Conservation (phyloP, 2,797 vertebrate species). For the Yasuhikotakia modesta region DNA sequence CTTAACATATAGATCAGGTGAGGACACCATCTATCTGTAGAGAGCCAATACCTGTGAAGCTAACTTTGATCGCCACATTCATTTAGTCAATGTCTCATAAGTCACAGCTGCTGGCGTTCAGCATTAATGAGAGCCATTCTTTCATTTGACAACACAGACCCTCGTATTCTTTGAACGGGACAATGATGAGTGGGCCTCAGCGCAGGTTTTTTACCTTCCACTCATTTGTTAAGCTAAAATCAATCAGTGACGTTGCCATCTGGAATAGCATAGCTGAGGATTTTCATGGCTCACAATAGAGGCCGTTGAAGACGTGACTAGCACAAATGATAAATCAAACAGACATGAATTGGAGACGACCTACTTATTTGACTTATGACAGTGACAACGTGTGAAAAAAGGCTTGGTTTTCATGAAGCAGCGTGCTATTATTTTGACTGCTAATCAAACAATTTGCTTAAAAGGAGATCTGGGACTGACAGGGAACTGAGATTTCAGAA, state of each 20-base stretch:
- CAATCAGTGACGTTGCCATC: conserved; percentile 43
- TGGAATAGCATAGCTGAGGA: conserved; percentile 37
- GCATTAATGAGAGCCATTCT: conserved; percentile 47
- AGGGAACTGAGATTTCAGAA: conserved; percentile 16
- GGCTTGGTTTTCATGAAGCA: conserved; percentile 12
- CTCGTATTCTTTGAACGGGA: conserved; percentile 37
- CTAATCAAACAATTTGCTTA: conserved; percentile 62
- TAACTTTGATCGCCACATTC: conserved; percentile 42
- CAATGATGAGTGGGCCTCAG: conserved; percentile 44
- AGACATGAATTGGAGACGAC: conserved; percentile 56
- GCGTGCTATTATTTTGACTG: conserved; percentile 46
- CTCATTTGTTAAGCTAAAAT: conserved; percentile 54
- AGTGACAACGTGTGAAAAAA: conserved; percentile 41
- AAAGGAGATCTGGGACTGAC: conserved; percentile 47
- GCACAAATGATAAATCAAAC: conserved; percentile 52
- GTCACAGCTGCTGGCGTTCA: conserved; percentile 36
- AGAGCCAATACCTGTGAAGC: conserved; percentile 22
- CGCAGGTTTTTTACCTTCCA: conserved; percentile 48
- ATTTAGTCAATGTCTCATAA: conserved; percentile 39
- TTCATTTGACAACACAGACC: conserved; percentile 45
- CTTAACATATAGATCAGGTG: background rate
- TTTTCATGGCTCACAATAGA: conserved; percentile 50
- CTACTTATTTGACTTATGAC: conserved; percentile 57
- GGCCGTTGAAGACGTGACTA: conserved; percentile 48
- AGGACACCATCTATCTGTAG: conserved; percentile 24